These are phyloP conservation scores for Isoperla grammatica DNA, from an alignment of 2,888 invertebrate genomes.

Conservation along the genomic window DNA sequence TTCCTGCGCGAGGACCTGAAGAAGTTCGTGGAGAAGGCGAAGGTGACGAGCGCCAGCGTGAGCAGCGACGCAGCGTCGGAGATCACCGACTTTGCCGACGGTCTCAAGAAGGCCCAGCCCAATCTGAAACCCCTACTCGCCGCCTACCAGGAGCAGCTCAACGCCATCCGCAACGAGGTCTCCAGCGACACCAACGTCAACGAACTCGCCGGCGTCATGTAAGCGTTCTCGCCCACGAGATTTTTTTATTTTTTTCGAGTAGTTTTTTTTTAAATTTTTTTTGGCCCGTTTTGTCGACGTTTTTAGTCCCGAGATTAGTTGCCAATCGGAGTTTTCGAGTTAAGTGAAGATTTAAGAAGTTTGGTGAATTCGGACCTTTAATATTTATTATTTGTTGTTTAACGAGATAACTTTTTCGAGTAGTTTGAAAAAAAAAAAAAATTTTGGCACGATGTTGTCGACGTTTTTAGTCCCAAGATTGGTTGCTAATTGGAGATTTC, in stretches of 20 bases:
- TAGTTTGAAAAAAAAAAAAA: too few relatives aligned
- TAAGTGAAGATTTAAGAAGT: too few relatives aligned
- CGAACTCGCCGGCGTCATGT: slow-evolving; percentile 56
- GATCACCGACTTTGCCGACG: slow-evolving; percentile 49
- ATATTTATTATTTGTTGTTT: too few relatives aligned
- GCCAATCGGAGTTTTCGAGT: too few relatives aligned
- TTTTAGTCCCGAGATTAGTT: too few relatives aligned
- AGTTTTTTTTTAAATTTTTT: background rate
- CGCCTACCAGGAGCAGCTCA: slow-evolving; percentile 58
- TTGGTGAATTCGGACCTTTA: too few relatives aligned
- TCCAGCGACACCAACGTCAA: slow-evolving; percentile 62
- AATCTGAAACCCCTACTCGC: slow-evolving; percentile 55
- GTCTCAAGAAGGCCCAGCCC: slow-evolving; percentile 50
- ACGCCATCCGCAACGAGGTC: slow-evolving; percentile 63
- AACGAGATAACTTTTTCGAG: too few relatives aligned
- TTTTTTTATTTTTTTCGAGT: background rate
- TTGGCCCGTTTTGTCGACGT: too few relatives aligned
- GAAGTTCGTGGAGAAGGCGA: slow-evolving; percentile 39
- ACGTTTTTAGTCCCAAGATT: too few relatives aligned
- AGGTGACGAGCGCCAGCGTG: slow-evolving; percentile 44
- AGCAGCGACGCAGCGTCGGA: slow-evolving; percentile 46
- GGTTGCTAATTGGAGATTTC: too few relatives aligned
- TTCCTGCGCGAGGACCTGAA: background rate
- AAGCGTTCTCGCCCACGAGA: too few relatives aligned
- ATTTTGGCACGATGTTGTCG: too few relatives aligned